Evolutionary conservation across 2,888 invertebrate species (phyloP), one percentile per base, ranked within the genome.

Genomic region (Chorisops tibialis): DNA sequence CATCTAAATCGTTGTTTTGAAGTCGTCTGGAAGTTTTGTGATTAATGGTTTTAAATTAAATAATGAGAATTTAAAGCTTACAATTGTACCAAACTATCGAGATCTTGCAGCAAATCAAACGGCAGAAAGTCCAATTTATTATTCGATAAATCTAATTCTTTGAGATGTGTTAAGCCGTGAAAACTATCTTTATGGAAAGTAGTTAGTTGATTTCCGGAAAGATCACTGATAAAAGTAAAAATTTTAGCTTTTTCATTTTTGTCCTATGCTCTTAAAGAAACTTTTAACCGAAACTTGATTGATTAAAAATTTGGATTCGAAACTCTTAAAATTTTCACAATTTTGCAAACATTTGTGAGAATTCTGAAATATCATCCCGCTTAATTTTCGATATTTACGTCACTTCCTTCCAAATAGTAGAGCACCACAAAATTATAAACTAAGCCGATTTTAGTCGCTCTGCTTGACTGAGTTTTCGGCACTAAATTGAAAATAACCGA

Each of bases 171-270:
- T 67, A 88, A 72, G 11, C 82, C 82, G 16, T 80, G 79, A 69
- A 88, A 87, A 0, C 84, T 81, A 66, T 85, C 83, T 70, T 85
- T 84, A 72, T 87, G 83, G 12, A 88, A 70, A 0, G 87, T 84
- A 18, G 81, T 81, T 39, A 88, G 72, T n/a, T 78, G 77, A 70
- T 88, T 88, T n/a, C 84, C 80, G 0, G 86, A 87, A 16, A 88
- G 74, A 72, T 88, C 88, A 62, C 87, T 87, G 68, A 63, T 80
- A 78, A 58, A 16, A 56, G 66, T 66, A 54, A 43, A 65, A 50
- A 43, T 24, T n/a, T 30, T 2, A 6, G 4, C n/a, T n/a, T n/a
- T n/a, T n/a, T n/a, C n/a, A n/a, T n/a, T n/a, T n/a, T n/a, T n/a
- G n/a, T n/a, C n/a, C n/a, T n/a, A n/a, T n/a, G n/a, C n/a, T n/a